These are phyloP conservation scores for Drosophila sproati DNA, from an alignment of 1,140 invertebrate species.

Conservation along the genomic window DNA sequence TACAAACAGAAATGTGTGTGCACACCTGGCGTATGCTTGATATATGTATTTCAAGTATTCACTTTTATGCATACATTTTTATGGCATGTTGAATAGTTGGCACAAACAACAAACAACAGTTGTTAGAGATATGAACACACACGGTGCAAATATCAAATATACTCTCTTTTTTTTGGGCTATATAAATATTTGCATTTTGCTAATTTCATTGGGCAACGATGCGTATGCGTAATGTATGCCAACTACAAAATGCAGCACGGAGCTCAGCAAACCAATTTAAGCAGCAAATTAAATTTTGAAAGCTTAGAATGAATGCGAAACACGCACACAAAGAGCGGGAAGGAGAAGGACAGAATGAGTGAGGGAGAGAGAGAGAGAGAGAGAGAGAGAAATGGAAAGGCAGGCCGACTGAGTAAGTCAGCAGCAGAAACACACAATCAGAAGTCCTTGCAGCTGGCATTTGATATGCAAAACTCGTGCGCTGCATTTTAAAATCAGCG, in stretches of 20 bases:
- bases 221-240: constrained; percentile 39
- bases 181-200: constrained; percentile 70
- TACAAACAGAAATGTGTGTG: constrained; percentile 37
- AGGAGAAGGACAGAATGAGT: not conserved
- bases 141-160: constrained; percentile 39
- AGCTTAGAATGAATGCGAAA: constrained; percentile 12
- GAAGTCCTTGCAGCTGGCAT: constrained; percentile 29
- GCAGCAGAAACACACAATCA: constrained; percentile 34
- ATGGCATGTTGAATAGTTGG: constrained; percentile 2
- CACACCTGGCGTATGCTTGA: constrained; percentile 68
- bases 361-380: not conserved
- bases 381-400: not conserved
- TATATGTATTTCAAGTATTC: not conserved
- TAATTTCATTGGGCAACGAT: constrained; percentile 58
- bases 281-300: constrained; percentile 58
- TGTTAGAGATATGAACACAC: constrained; percentile 7
- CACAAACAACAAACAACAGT: constrained; percentile 16
- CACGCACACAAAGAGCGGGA: not conserved
- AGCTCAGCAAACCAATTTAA: constrained; percentile 16
- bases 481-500: constrained; percentile 62
- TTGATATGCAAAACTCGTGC: constrained; percentile 55
- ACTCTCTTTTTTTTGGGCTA: constrained; percentile 21
- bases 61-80: constrained; percentile 26
- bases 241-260: constrained; percentile 16
- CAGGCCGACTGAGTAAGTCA: constrained; percentile 5